These are phyloP conservation scores for Falco biarmicus DNA, from an alignment of 2,797 vertebrate genomes.

Conservation along the genomic window DNA sequence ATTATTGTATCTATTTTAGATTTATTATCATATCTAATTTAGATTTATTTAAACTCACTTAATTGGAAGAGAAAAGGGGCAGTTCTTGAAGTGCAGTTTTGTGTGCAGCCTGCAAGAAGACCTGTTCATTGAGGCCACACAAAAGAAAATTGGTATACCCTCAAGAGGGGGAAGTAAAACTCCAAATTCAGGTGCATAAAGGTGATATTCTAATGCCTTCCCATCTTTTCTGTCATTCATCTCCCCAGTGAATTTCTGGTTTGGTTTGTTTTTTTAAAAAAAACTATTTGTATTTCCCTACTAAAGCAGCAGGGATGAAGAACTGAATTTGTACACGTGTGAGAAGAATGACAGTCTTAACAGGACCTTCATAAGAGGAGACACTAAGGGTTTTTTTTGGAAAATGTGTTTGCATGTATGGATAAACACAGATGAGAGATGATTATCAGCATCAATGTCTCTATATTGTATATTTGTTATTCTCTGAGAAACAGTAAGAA, in stretches of 20 bases:
- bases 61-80: neutral
- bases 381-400: neutral
- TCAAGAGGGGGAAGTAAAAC: neutral
- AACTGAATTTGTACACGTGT: neutral
- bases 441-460: accelerated
- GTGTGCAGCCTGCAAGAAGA: neutral
- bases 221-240: neutral
- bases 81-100: neutral
- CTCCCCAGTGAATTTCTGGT: neutral
- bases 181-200: neutral
- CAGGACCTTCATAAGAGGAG: neutral
- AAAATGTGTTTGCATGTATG: neutral
- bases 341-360: neutral
- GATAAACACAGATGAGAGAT: neutral
- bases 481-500: neutral
- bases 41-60: neutral
- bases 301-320: neutral
- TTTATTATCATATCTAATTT: neutral
- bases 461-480: neutral
- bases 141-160: neutral
- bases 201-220: neutral
- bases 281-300: neutral
- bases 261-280: neutral
- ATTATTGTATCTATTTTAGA: neutral
- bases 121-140: neutral